A percentile compares a stretch with the other conserved stretches of the same genome.
Conservation (phyloP, 2,888 invertebrate species). For the Meganola albula region DNA sequence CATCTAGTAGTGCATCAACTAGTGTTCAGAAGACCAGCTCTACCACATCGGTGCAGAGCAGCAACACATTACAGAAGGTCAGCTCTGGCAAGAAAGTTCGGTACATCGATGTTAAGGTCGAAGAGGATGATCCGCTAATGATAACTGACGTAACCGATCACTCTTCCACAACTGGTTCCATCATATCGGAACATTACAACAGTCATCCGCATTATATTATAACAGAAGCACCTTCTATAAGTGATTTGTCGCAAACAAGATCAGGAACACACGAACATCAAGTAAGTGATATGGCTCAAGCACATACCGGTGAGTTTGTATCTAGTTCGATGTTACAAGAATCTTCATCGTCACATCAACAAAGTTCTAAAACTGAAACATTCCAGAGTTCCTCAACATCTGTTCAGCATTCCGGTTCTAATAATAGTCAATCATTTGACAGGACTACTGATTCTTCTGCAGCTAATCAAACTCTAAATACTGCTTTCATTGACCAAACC, state of each 20-base stretch:
- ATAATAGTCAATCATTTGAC: slow-evolving; percentile 59
- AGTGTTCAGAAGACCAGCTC: slow-evolving; percentile 69
- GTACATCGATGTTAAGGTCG: slow-evolving; percentile 74
- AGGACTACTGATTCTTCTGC: slow-evolving; percentile 54
- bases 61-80: slow-evolving; percentile 63
- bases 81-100: slow-evolving; percentile 71
- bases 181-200: slow-evolving; percentile 69
- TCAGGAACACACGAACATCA: slow-evolving; percentile 54
- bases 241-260: slow-evolving; percentile 64
- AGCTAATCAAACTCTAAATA: slow-evolving; percentile 60
- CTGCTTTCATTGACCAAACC: slow-evolving; percentile 61
- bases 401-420: slow-evolving; percentile 57
- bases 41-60: slow-evolving; percentile 60
- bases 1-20: slow-evolving; percentile 61
- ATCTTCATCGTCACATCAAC: slow-evolving; percentile 61
- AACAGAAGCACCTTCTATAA: slow-evolving; percentile 70
- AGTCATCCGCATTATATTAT: slow-evolving; percentile 75
- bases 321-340: slow-evolving; percentile 58
- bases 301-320: slow-evolving; percentile 63
- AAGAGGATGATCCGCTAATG: slow-evolving; percentile 74
- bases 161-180: slow-evolving; percentile 67
- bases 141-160: slow-evolving; percentile 72
- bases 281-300: slow-evolving; percentile 66
- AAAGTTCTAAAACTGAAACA: slow-evolving; percentile 63
- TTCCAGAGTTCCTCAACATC: slow-evolving; percentile 65